Evolutionary conservation across 2,888 invertebrate genomes (phyloP).

Genomic region (Catocala fraxini): DNA sequence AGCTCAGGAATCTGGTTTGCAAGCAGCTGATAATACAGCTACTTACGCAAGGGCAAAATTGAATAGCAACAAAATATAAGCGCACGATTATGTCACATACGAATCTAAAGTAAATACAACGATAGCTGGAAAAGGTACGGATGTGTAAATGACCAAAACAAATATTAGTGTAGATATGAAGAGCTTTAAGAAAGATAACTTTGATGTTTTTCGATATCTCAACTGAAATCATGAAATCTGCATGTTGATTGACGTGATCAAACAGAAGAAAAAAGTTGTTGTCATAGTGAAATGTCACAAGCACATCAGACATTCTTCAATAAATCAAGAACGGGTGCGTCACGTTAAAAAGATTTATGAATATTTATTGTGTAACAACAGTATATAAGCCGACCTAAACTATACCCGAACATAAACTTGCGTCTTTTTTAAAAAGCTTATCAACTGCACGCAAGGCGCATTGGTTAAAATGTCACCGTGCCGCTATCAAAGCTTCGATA

Average conservation of each 20-base stretch:
- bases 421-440: no score
- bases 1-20: conserved; percentile 24
- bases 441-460: no score
- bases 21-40: conserved; percentile 26
- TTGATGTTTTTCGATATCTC: conserved; percentile 30
- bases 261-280: conserved; percentile 5
- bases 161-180: conserved; percentile 39
- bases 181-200: conserved; percentile 25
- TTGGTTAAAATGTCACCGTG: no score
- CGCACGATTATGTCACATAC: conserved; percentile 19
- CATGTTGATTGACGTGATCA: conserved; percentile 12
- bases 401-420: no score
- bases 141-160: conserved; percentile 37
- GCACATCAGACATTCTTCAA: no score
- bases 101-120: conserved; percentile 32
- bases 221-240: conserved; percentile 38
- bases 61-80: conserved; percentile 19
- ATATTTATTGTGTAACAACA: no score
- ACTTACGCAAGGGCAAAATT: conserved; percentile 21
- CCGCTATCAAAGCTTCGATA: no score
- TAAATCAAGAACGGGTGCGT: no score
- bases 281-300: not conserved
- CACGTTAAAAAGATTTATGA: no score
- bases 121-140: conserved; percentile 32
- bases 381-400: no score